These are phyloP conservation scores for Eupithecia abbreviata DNA, from an alignment of 2,888 invertebrate species.

Conservation along the genomic window DNA sequence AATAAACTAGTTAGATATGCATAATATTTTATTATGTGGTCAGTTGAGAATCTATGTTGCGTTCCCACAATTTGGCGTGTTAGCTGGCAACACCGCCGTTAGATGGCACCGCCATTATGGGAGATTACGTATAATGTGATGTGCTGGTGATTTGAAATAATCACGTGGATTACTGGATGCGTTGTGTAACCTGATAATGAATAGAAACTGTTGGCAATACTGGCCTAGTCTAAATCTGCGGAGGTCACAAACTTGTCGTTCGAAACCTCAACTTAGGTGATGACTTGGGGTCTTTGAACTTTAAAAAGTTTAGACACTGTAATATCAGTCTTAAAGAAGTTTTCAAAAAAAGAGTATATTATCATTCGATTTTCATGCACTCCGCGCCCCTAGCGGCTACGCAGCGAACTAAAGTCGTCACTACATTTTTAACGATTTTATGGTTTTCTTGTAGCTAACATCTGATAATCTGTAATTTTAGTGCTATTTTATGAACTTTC, in stretches of 20 bases:
- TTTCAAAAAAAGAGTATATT: background rate
- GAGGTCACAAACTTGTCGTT: background rate
- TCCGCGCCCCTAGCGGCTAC: constrained; percentile 2
- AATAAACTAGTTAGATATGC: constrained; percentile 23
- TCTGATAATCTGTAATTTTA: background rate
- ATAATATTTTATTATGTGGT: constrained; percentile 29
- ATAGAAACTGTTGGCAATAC: constrained; percentile 46
- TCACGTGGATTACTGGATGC: constrained; percentile 71
- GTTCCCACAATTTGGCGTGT: constrained; percentile 63
- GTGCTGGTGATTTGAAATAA: constrained; percentile 82
- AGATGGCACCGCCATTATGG: constrained; percentile 71
- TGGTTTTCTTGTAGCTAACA: background rate
- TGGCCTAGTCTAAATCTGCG: background rate
- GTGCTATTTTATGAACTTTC: background rate
- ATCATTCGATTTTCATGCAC: background rate
- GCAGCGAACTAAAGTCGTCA: background rate
- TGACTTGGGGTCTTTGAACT: background rate
- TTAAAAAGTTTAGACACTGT: background rate
- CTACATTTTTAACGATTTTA: background rate
- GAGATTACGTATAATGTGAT: constrained; percentile 81
- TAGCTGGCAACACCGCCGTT: constrained; percentile 68
- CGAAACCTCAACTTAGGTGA: background rate
- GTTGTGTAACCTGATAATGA: constrained; percentile 71
- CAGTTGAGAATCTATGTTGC: constrained; percentile 48
- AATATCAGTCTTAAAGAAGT: background rate